These are phyloP conservation scores for Bombus superbus DNA, from an alignment of 1,140 invertebrate genomes.

Conservation along the genomic window DNA sequence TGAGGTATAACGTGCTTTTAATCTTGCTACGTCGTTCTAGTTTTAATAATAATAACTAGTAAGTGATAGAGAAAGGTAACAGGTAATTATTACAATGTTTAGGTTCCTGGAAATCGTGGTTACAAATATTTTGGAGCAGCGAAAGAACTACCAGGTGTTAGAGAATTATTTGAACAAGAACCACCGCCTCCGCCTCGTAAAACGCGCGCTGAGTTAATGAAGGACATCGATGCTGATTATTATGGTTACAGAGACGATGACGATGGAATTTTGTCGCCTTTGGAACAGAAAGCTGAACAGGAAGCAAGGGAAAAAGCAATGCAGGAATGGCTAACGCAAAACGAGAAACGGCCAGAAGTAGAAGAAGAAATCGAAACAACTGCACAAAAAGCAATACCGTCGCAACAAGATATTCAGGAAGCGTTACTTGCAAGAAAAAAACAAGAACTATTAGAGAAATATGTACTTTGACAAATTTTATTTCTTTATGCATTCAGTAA, in stretches of 20 bases:
- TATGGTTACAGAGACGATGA: constrained; percentile 99
- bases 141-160: constrained; percentile 98
- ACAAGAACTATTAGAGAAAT: constrained; percentile 92
- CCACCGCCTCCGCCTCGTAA: constrained; percentile 94
- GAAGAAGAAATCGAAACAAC: constrained; percentile 83
- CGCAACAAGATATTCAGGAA: constrained; percentile 94
- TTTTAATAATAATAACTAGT: not conserved
- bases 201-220: constrained; percentile 98
- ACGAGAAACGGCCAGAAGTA: constrained; percentile 80
- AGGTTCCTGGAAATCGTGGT: constrained; percentile 96
- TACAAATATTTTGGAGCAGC: constrained; percentile 99
- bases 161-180: constrained; percentile 98
- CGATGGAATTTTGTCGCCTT: constrained; percentile 95
- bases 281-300: constrained; percentile 93
- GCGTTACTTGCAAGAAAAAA: constrained; percentile 94
- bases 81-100: not conserved
- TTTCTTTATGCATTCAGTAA: constrained; percentile 65
- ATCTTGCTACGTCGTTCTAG: not conserved
- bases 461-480: constrained; percentile 78
- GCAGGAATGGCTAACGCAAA: constrained; percentile 85
- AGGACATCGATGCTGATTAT: constrained; percentile 98
- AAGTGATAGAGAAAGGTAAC: not conserved
- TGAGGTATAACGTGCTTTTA: constrained; percentile 83
- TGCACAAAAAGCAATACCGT: constrained; percentile 93
- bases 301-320: constrained; percentile 85